phyloP scores from a whole-genome alignment of 2,888 invertebrate species.

The Apantesis nais region DNA sequence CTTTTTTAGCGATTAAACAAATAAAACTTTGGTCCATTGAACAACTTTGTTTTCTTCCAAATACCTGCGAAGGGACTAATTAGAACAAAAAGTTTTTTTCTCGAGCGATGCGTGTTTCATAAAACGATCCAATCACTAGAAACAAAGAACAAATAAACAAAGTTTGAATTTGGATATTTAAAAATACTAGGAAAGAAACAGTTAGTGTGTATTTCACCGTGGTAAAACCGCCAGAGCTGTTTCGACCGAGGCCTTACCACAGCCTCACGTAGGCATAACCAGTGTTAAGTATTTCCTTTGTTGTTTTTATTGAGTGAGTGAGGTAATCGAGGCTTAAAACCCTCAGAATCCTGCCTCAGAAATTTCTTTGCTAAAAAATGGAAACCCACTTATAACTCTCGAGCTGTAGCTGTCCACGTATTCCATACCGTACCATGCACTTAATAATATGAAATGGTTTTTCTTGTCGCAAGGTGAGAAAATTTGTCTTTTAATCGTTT shows the following conservation, averaged over 20 bases:
- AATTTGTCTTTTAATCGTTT: no score
- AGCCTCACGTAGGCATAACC: neutral
- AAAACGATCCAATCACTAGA: neutral
- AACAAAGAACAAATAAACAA: neutral
- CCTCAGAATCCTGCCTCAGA: no score
- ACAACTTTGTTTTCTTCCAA: conserved; percentile 7
- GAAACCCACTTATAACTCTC: neutral
- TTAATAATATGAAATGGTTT: no score
- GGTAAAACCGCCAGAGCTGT: no score
- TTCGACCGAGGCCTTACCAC: neutral
- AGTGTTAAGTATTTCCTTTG: neutral
- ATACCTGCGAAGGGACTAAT: conserved; percentile 11
- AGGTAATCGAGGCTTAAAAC: no score
- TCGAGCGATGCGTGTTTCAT: neutral
- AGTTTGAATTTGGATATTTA: neutral
- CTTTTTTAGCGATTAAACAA: conserved; percentile 2
- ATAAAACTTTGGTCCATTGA: conserved; percentile 12
- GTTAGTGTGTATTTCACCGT: neutral
- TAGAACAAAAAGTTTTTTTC: neutral
- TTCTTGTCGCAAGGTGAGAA: no score
- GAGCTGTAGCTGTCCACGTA: neutral
- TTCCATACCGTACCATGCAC: no score
- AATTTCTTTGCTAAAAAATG: no score
- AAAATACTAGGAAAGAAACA: neutral
- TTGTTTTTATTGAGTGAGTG: neutral